Conservation (phyloP, 92 coral and sea anemone species). For the Scolanthus callimorphus region DNA sequence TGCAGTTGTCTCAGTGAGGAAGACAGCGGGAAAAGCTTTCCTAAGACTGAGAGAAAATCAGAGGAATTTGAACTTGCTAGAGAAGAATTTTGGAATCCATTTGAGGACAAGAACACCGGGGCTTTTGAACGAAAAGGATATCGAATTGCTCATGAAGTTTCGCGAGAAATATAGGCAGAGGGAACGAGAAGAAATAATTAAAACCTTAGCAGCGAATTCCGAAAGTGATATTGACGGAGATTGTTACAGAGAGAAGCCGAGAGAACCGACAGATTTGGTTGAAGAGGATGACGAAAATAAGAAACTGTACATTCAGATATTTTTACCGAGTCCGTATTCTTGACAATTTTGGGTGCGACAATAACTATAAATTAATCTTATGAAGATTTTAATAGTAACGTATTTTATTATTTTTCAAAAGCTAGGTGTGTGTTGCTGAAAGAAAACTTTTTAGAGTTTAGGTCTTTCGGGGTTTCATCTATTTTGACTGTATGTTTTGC, state of each 20-base stretch:
- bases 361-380: too few species aligned
- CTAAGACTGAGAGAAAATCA: background rate
- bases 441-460: too few species aligned
- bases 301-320: background rate
- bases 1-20: background rate
- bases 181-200: background rate
- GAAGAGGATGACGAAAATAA: background rate
- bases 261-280: background rate
- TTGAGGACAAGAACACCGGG: background rate
- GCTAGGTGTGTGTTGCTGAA: too few species aligned
- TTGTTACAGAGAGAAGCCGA: background rate
- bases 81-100: background rate
- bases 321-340: background rate
- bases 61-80: background rate
- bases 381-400: too few species aligned
- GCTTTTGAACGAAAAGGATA: background rate
- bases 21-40: background rate
- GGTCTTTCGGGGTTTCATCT: too few species aligned
- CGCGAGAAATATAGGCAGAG: background rate
- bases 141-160: background rate
- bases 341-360: too few species aligned
- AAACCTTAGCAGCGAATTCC: background rate
- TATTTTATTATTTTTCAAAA: too few species aligned
- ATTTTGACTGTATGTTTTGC: too few species aligned
- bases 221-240: background rate